Conservation (phyloP, 2,888 invertebrate species). For the Cephus runcator region DNA sequence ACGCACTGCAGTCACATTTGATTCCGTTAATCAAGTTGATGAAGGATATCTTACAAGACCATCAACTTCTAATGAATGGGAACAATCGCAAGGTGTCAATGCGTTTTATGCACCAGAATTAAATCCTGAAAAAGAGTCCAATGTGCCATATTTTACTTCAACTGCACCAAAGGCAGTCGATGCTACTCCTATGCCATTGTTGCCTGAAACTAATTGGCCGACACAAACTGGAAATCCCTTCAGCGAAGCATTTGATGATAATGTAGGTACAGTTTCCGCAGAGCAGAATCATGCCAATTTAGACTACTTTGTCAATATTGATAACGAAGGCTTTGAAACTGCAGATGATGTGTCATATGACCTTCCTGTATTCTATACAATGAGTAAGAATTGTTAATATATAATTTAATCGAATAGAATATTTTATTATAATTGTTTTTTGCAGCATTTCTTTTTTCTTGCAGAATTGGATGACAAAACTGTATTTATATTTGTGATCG, state of each 20-base stretch:
- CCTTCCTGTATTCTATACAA: background rate
- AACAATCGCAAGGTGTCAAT: background rate
- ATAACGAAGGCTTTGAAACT: background rate
- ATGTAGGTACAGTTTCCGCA: background rate
- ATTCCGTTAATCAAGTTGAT: background rate
- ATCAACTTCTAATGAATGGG: background rate
- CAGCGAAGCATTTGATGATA: background rate
- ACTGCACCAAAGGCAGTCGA: background rate
- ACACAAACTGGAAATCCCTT: background rate
- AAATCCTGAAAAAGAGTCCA: background rate
- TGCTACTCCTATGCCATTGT: background rate
- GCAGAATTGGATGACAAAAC: constrained; percentile 33
- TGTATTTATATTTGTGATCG: constrained; percentile 39
- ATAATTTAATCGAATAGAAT: background rate
- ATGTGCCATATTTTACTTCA: background rate
- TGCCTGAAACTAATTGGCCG: background rate
- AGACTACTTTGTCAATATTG: background rate
- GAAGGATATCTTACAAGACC: constrained; percentile 5
- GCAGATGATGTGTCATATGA: background rate
- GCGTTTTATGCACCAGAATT: background rate
- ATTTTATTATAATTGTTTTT: background rate
- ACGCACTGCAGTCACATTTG: background rate
- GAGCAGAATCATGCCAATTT: background rate
- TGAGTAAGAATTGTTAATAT: background rate
- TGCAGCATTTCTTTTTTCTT: constrained; percentile 9